Evolutionary conservation across 2,797 vertebrate species (phyloP).

Genomic region (Hippoglossus hippoglossus): DNA sequence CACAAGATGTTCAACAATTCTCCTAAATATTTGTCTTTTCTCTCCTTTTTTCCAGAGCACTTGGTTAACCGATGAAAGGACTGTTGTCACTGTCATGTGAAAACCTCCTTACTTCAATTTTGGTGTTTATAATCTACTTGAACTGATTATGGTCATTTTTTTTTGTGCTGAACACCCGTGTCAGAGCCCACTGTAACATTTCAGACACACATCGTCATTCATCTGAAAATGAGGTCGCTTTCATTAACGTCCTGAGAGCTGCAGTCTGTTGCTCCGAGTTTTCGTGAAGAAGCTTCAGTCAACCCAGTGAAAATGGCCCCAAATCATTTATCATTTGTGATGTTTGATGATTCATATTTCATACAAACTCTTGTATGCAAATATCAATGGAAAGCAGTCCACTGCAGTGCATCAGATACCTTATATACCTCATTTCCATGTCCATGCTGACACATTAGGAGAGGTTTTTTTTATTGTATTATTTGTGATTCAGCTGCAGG

Average conservation of each 20-base stretch:
- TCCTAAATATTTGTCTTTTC: constrained; percentile 17
- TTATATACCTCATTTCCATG: constrained; percentile 77
- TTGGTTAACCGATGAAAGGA: constrained; percentile 53
- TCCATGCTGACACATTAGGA: constrained; percentile 75
- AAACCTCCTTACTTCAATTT: constrained; percentile 63
- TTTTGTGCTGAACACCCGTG: constrained; percentile 61
- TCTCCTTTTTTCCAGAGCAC: constrained; percentile 42
- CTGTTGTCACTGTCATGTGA: constrained; percentile 61
- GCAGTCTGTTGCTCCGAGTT: constrained; percentile 21
- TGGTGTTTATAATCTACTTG: constrained; percentile 77
- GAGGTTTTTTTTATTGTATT: constrained; percentile 46
- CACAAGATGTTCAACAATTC: constrained; percentile 22
- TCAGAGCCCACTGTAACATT: constrained; percentile 66
- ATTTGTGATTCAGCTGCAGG: constrained; percentile 73
- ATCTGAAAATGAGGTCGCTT: constrained; percentile 42
- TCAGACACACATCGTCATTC: constrained; percentile 39
- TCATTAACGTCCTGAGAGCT: constrained; percentile 26
- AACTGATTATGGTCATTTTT: constrained; percentile 57
- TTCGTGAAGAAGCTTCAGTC: constrained; percentile 12
- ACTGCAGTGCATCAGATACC: constrained; percentile 69
- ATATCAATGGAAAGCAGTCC: constrained; percentile 44
- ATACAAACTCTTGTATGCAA: constrained; percentile 23
- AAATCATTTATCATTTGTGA: constrained; percentile 32
- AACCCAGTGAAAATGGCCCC: constrained; percentile 25
- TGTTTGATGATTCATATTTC: constrained; percentile 36